These are phyloP conservation scores for Chiloscyllium plagiosum DNA, from an alignment of 2,113 vertebrate genomes.

Conservation along the genomic window DNA sequence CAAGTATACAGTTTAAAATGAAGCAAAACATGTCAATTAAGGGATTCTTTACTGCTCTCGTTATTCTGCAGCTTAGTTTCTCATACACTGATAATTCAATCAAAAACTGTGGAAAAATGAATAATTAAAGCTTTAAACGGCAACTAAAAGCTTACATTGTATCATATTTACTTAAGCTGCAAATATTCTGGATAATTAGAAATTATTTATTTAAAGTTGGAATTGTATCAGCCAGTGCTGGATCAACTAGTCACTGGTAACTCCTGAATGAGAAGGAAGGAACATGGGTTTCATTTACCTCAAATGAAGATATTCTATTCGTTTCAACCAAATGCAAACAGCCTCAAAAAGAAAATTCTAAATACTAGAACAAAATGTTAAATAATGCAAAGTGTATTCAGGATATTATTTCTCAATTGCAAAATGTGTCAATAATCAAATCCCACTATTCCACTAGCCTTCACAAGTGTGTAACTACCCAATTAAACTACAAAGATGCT, in stretches of 20 bases:
- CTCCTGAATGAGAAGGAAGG: constrained; percentile 1
- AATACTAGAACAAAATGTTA: not conserved
- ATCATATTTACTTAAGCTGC: not conserved
- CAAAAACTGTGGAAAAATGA: not conserved
- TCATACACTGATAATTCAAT: not conserved
- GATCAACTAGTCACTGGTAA: not conserved
- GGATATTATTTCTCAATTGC: too few species aligned
- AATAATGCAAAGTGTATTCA: too few species aligned
- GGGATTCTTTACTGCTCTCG: not conserved
- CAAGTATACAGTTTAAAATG: not conserved
- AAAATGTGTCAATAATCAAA: too few species aligned
- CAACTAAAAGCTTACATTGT: not conserved
- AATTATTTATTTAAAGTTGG: not conserved
- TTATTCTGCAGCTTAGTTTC: not conserved
- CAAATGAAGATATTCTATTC: not conserved
- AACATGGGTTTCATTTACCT: not conserved
- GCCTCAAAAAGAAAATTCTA: not conserved
- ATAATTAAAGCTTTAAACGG: not conserved
- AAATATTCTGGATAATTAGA: not conserved
- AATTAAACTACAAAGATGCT: too few species aligned
- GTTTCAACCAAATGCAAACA: not conserved
- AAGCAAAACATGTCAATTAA: not conserved
- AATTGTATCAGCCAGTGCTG: not conserved
- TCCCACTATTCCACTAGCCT: too few species aligned
- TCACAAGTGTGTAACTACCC: too few species aligned